Evolutionary conservation across 2,888 invertebrate species (phyloP).

Genomic region (Pristionchus exspectatus): DNA sequence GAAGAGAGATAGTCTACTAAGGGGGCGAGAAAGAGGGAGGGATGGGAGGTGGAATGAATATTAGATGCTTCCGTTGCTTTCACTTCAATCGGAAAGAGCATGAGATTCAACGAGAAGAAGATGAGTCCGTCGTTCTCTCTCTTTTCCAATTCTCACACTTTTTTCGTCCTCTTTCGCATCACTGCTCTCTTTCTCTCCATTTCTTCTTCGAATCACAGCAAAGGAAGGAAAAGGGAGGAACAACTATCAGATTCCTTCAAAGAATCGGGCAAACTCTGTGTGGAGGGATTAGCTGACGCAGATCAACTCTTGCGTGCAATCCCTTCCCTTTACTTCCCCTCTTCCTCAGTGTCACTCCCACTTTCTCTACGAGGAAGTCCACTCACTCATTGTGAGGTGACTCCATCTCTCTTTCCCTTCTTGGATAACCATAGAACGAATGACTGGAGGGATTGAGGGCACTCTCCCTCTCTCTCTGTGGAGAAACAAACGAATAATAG

Average conservation of each 20-base stretch:
- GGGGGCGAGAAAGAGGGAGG: conserved; percentile 9
- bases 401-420: background rate
- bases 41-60: conserved; percentile 28
- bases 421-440: background rate
- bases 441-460: background rate
- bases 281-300: background rate
- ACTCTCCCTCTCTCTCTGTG: too few relatives aligned
- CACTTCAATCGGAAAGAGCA: conserved; percentile 13
- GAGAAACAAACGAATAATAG: conserved; percentile 5
- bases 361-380: background rate
- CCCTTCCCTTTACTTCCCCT: background rate
- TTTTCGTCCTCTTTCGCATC: background rate
- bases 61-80: conserved; percentile 21
- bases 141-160: background rate
- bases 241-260: background rate
- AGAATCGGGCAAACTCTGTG: background rate
- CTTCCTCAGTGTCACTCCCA: conserved; percentile 1
- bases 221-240: background rate
- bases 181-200: background rate
- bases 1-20: conserved; percentile 19
- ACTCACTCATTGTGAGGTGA: conserved; percentile 2
- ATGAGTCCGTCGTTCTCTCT: background rate
- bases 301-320: conserved; percentile 38
- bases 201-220: background rate
- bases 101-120: background rate